Percentiles rank a stretch among this genome's conserved stretches.
Conservation (phyloP, 2,113 vertebrate genomes). For the Labrus mixtus region DNA sequence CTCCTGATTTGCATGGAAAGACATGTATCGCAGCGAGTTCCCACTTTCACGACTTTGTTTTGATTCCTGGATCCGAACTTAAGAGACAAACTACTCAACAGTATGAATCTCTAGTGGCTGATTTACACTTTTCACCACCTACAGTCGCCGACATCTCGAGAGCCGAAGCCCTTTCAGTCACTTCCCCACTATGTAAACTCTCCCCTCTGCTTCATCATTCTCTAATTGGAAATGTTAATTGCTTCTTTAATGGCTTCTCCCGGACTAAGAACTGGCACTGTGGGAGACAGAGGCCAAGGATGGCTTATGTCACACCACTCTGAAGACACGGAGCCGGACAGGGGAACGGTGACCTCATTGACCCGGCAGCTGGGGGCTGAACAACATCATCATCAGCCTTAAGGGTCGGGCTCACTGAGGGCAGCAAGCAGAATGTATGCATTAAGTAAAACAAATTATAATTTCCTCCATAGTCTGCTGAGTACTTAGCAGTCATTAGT, state of each 20-base stretch:
- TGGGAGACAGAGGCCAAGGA: constrained; percentile 67
- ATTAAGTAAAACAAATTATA: constrained; percentile 64
- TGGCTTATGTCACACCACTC: constrained; percentile 57
- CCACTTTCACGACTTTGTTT: constrained; percentile 36
- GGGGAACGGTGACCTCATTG: constrained; percentile 39
- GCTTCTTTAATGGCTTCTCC: constrained; percentile 66
- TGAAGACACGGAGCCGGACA: constrained; percentile 58
- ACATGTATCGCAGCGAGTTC: constrained; percentile 41
- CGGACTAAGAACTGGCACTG: constrained; percentile 45
- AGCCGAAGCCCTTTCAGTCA: constrained; percentile 45
- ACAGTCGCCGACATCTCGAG: constrained; percentile 28
- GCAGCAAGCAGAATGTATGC: constrained; percentile 69
- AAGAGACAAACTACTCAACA: neutral
- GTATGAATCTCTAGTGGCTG: constrained; percentile 24
- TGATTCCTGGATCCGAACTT: constrained; percentile 27
- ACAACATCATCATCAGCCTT: constrained; percentile 48
- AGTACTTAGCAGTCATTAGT: constrained; percentile 64
- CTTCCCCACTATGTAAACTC: constrained; percentile 45
- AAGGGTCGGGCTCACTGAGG: constrained; percentile 58
- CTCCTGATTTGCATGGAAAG: constrained; percentile 41
- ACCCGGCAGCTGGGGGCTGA: constrained; percentile 65
- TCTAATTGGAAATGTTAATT: constrained; percentile 72
- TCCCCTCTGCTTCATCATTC: constrained; percentile 68
- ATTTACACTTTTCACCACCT: constrained; percentile 26
- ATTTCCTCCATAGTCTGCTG: constrained; percentile 51